Conservation (phyloP, 1,140 invertebrate species). For the Drosophila lacteicornis region DNA sequence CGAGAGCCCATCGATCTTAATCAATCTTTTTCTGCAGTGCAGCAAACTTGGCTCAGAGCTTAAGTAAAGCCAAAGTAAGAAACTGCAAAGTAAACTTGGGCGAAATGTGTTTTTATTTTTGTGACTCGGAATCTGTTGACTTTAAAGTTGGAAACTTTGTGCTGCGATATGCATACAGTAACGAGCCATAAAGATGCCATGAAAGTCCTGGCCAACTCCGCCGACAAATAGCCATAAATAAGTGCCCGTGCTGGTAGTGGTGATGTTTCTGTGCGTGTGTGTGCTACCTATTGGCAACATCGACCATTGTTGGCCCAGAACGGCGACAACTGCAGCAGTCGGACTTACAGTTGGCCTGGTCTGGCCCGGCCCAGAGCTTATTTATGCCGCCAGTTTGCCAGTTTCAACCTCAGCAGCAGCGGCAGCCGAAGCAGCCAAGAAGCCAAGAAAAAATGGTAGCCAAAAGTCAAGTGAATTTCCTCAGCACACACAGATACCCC, state of each 20-base stretch:
- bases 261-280: slow-evolving; percentile 3
- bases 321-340: slow-evolving; percentile 74
- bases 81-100: slow-evolving; percentile 38
- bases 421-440: slow-evolving; percentile 33
- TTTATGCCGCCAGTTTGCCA: slow-evolving; percentile 60
- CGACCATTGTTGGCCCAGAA: slow-evolving; percentile 52
- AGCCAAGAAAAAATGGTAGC: slow-evolving; percentile 64
- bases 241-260: slow-evolving; percentile 26
- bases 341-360: slow-evolving; percentile 22
- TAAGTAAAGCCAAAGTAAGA: slow-evolving; percentile 20
- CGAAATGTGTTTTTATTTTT: slow-evolving; percentile 33
- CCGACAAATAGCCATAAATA: slow-evolving; percentile 79
- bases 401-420: slow-evolving; percentile 33
- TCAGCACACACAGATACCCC: slow-evolving; percentile 46
- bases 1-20: not conserved
- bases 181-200: slow-evolving; percentile 46
- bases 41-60: slow-evolving; percentile 19
- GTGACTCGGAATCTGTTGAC: slow-evolving; percentile 38
- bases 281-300: slow-evolving; percentile 60
- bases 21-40: slow-evolving; percentile 11
- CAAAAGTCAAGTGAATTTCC: slow-evolving; percentile 82
- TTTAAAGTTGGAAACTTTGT: slow-evolving; percentile 47
- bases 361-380: slow-evolving; percentile 54
- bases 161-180: slow-evolving; percentile 38
- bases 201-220: slow-evolving; percentile 65